Base-by-base conservation (phyloP, 2,888 invertebrate species). In the Acanthosepion pharaonis region DNA sequence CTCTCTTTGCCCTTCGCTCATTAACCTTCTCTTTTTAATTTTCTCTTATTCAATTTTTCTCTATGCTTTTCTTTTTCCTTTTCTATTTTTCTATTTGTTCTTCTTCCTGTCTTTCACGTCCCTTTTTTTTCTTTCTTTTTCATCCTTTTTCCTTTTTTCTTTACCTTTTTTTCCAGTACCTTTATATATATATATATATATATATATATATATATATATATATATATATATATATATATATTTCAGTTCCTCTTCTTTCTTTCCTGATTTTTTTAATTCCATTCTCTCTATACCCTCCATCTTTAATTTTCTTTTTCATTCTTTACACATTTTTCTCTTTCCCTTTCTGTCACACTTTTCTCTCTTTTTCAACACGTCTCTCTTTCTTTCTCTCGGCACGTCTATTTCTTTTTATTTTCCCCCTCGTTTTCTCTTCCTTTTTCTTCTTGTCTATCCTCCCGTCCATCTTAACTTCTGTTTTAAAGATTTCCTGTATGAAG, bases 61-160 rank as follows among this genome's bases (percentile, higher is more conserved):
- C 23, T n/a, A 1, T n/a, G 2, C 4, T 0, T 2, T 11, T n/a
- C 15, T 25, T 6, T 28, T n/a, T 28, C 8, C n/a, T 3, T 18
- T n/a, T 2, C n/a, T 6, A 3, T n/a, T 3, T n/a, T 15, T 9
- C 18, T n/a, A 1, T 18, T 11, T n/a, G 11, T 5, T 18, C n/a
- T 5, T 59, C 59, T 5, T 4, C 1, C 23, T 20, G 1, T n/a
- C 5, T 15, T 11, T n/a, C 28, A 0, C 9, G 28, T 15, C n/a
- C 78, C 8, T 9, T 15, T 4, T 8, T n/a, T 33, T 1, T 33
- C 11, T 15, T 15, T 59, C 23, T n/a, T 15, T 15, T n/a, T 3
- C 33, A 15, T 5, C 6, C 23, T 20, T 59, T 20, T 59, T 20
- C 3, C 4, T 59, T 23, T 4, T 23, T 59, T 3, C 5, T 23